Conservation (phyloP, 2,888 invertebrate genomes). For the Nomada fucata region DNA sequence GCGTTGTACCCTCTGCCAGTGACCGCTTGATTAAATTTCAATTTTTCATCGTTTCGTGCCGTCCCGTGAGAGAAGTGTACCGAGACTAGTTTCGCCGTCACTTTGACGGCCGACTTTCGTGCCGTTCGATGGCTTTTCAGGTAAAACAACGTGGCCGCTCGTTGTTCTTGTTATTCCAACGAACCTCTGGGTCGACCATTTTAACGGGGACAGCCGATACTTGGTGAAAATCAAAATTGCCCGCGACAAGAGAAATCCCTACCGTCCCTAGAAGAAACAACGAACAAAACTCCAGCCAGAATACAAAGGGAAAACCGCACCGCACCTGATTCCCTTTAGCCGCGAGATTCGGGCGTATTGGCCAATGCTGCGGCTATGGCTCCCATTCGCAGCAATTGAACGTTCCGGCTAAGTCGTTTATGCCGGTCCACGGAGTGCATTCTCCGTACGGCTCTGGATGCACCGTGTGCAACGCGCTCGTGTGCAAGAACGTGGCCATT, state of each 20-base stretch:
- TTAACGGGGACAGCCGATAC: no score
- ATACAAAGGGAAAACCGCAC: neutral
- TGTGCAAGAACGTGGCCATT: conserved; percentile 59
- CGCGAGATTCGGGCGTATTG: neutral
- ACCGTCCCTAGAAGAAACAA: neutral
- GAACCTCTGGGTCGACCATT: no score
- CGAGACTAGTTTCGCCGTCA: conserved; percentile 15
- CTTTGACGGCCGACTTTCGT: neutral
- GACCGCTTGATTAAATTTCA: conserved; percentile 36
- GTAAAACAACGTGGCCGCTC: neutral
- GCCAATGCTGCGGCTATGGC: neutral
- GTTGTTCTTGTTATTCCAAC: no score
- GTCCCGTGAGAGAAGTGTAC: neutral
- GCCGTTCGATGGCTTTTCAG: neutral
- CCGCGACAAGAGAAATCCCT: no score
- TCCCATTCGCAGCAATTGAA: conserved; percentile 35
- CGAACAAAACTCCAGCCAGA: neutral
- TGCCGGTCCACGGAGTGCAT: conserved; percentile 59
- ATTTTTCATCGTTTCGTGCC: conserved; percentile 27
- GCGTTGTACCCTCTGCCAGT: conserved; percentile 26
- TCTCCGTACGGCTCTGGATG: conserved; percentile 59
- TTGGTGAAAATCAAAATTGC: no score
- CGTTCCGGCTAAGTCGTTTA: conserved; percentile 57
- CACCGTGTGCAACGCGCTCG: conserved; percentile 41
- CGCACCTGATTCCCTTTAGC: neutral